Conservation (phyloP, 2,888 invertebrate species). For the Coelinius sp. region DNA sequence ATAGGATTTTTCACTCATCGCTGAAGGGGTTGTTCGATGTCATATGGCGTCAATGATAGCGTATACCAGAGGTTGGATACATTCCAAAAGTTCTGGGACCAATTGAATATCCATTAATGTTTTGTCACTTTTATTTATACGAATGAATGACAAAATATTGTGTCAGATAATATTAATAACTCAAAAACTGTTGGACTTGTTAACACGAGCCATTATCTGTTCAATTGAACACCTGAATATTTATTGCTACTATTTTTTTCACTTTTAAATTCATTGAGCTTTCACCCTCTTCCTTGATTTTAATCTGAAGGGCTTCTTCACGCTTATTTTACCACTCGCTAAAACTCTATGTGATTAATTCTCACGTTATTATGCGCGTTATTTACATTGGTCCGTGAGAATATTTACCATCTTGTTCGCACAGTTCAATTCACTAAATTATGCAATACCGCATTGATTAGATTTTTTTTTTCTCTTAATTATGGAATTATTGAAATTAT, state of each 20-base stretch:
- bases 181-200: too few relatives aligned
- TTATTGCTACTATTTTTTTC: not conserved
- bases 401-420: not conserved
- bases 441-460: not conserved
- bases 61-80: constrained; percentile 31
- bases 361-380: constrained; percentile 8
- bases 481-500: not conserved
- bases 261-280: not conserved
- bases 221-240: not conserved
- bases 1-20: not conserved
- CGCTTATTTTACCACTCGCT: not conserved
- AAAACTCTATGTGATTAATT: constrained; percentile 13
- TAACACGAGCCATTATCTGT: not conserved
- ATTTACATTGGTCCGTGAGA: not conserved
- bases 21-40: constrained; percentile 53
- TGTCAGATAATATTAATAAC: too few relatives aligned
- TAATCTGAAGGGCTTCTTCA: constrained; percentile 1
- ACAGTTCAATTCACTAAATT: not conserved
- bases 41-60: constrained; percentile 39
- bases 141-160: too few relatives aligned
- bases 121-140: not conserved
- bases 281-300: constrained; percentile 4
- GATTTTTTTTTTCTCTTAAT: not conserved
- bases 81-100: not conserved
- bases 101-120: not conserved